Evolutionary conservation across 2,888 invertebrate species (phyloP).

Genomic region (Gastracanthus pulcherrimus): DNA sequence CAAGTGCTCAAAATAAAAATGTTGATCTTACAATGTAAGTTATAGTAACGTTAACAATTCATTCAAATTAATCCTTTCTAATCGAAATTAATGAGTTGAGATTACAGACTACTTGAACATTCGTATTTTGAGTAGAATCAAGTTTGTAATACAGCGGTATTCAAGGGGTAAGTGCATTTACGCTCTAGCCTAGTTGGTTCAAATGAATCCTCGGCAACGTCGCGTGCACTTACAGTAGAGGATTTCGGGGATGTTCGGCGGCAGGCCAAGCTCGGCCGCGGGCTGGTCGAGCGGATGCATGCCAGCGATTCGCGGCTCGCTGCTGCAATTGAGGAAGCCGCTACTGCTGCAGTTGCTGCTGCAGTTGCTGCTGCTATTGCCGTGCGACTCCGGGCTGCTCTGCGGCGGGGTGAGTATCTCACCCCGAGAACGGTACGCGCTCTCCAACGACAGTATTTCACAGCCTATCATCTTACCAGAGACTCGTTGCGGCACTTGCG

Average conservation of each 20-base stretch:
- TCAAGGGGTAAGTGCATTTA: no score
- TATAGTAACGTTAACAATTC: no score
- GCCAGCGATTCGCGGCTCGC: conserved; percentile 8
- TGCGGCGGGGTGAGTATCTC: conserved; percentile 75
- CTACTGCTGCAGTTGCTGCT: background rate
- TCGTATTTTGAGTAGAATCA: no score
- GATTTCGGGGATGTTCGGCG: conserved; percentile 72
- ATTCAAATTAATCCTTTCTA: no score
- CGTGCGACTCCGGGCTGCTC: conserved; percentile 75
- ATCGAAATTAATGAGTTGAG: no score
- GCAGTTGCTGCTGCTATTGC: background rate
- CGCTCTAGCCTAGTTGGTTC: no score
- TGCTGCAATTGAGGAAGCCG: background rate
- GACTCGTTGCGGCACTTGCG: background rate
- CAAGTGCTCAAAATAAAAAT: no score
- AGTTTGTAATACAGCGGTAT: no score
- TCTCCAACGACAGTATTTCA: conserved; percentile 69
- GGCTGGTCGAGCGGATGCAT: conserved; percentile 70
- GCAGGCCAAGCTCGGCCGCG: conserved; percentile 70
- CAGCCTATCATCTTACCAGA: conserved; percentile 68
- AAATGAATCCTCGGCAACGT: no score
- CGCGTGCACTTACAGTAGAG: conserved; percentile 71
- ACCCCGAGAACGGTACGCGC: conserved; percentile 67
- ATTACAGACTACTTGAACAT: no score
- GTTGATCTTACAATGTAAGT: no score